Conservation (phyloP, 2,797 vertebrate species). For the Arrhamphus sclerolepis region DNA sequence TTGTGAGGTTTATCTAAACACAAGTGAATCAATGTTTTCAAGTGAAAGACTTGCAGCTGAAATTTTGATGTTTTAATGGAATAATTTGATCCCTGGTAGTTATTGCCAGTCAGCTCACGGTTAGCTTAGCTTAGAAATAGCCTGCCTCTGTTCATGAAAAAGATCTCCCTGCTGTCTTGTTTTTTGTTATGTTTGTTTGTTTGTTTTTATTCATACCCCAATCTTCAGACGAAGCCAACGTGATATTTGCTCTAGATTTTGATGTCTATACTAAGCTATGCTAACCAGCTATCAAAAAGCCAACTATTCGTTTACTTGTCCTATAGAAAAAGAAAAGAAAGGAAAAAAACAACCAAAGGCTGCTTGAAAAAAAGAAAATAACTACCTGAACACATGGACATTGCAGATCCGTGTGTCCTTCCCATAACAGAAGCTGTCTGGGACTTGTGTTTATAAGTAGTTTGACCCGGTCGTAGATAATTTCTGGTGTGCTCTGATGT, state of each 20-base stretch:
- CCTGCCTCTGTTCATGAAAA: neutral
- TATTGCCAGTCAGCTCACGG: neutral
- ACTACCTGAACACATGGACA: neutral
- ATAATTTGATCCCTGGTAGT: constrained; percentile 15
- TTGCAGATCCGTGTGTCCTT: neutral
- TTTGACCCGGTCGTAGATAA: constrained; percentile 7
- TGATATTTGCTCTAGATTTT: neutral
- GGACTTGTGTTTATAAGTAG: constrained; percentile 35
- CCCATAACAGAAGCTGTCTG: constrained; percentile 14
- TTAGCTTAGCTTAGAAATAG: constrained; percentile 7
- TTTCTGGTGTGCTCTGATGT: constrained; percentile 18
- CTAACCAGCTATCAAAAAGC: neutral
- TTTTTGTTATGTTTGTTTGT: too few species aligned
- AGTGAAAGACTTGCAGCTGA: constrained; percentile 26
- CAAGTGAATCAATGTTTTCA: constrained; percentile 36
- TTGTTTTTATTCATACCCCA: neutral
- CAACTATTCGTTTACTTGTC: neutral
- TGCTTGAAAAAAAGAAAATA: neutral
- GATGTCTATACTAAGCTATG: constrained; percentile 16
- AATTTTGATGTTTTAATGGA: constrained; percentile 24
- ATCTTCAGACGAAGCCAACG: neutral
- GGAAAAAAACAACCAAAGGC: neutral
- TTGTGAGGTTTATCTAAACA: constrained; percentile 47
- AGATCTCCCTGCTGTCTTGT: neutral
- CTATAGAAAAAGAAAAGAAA: neutral